These are phyloP conservation scores for Drosophila pseudoobscura DNA, from an alignment of 1,140 invertebrate species.

Conservation along the genomic window DNA sequence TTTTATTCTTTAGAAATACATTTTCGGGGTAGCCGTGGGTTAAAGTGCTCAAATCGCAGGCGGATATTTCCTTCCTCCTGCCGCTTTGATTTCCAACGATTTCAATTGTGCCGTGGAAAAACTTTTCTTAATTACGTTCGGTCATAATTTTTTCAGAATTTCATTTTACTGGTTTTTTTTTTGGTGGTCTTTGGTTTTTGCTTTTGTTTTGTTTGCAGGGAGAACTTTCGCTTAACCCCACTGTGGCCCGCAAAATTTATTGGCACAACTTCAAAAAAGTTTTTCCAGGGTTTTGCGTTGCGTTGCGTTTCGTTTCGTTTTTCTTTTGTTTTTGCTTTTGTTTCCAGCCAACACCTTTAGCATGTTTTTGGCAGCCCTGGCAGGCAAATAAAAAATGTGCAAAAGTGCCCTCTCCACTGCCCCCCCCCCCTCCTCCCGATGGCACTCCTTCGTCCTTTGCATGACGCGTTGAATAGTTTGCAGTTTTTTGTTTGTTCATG, in stretches of 20 bases:
- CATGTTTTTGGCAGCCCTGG: slow-evolving; percentile 68
- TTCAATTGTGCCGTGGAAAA: slow-evolving; percentile 61
- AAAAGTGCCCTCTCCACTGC: slow-evolving; percentile 32
- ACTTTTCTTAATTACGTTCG: slow-evolving; percentile 69
- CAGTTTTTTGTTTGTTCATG: slow-evolving; percentile 36
- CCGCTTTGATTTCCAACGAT: slow-evolving; percentile 40
- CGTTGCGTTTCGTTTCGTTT: neutral
- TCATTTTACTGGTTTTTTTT: too few species aligned
- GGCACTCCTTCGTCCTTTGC: slow-evolving; percentile 24
- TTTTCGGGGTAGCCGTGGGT: slow-evolving; percentile 34
- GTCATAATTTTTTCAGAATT: slow-evolving; percentile 45
- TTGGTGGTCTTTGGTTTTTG: neutral
- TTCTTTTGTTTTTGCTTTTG: slow-evolving; percentile 41
- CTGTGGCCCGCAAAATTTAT: slow-evolving; percentile 60
- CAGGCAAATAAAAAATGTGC: slow-evolving; percentile 50
- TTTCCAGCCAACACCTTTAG: slow-evolving; percentile 68
- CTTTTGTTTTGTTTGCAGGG: slow-evolving; percentile 52
- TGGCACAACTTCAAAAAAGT: slow-evolving; percentile 69
- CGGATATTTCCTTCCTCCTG: slow-evolving; percentile 29
- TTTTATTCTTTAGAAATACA: slow-evolving; percentile 14
- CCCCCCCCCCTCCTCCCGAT: too few species aligned
- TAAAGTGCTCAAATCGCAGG: slow-evolving; percentile 56
- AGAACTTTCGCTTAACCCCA: slow-evolving; percentile 63
- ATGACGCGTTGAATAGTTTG: slow-evolving; percentile 61
- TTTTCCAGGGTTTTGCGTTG: slow-evolving; percentile 31